Evolutionary conservation across 2,113 vertebrate genomes (phyloP).

Genomic region (Ictalurus punctatus): DNA sequence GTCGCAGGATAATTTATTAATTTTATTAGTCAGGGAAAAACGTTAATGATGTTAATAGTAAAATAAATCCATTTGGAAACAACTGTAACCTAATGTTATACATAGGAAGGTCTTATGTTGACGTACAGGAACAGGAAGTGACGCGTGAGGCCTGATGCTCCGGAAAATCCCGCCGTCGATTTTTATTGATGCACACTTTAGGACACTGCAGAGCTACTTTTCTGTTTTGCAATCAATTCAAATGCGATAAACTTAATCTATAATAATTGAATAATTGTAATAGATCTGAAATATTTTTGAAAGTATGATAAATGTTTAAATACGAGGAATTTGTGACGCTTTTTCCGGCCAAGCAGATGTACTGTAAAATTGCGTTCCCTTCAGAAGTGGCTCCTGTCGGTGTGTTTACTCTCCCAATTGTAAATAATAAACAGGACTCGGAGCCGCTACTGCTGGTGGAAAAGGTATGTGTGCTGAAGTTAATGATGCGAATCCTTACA

Average conservation of each 20-base stretch:
- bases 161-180: slow-evolving; percentile 22
- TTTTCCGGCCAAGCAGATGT: neutral
- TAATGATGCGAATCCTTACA: rapidly evolving
- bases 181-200: slow-evolving; percentile 31
- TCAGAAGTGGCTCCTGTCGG: neutral
- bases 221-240: neutral
- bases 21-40: too few relatives aligned
- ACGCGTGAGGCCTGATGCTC: neutral
- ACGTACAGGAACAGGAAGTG: slow-evolving; percentile 19
- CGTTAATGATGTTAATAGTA: too few relatives aligned
- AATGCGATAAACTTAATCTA: neutral
- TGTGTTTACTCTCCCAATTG: neutral
- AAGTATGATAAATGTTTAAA: neutral
- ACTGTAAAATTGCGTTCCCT: slow-evolving; percentile 24
- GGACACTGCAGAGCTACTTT: neutral
- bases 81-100: neutral
- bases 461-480: neutral
- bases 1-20: too few relatives aligned
- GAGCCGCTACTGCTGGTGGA: neutral
- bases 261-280: too few relatives aligned
- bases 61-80: neutral
- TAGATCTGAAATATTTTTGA: neutral
- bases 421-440: too few relatives aligned
- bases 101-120: neutral
- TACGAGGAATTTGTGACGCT: too few relatives aligned